Evolutionary conservation across 2,888 invertebrate species (phyloP), one percentile per base, ranked within the genome.

Genomic region (Hylaea fasciaria): DNA sequence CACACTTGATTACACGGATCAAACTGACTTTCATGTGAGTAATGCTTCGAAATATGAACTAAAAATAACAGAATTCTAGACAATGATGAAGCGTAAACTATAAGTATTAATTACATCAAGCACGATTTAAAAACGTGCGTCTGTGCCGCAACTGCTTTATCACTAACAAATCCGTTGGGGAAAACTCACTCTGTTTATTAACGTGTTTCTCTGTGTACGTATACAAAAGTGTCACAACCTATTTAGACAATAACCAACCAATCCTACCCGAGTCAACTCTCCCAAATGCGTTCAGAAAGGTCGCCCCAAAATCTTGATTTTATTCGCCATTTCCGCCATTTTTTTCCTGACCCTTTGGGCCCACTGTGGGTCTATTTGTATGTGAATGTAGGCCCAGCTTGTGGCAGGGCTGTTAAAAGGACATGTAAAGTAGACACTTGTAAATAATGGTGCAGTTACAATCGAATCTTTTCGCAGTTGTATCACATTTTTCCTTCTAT

Each of bases 361-460:
- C 67, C 61, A 62, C 63, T 59, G 50, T 50, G 56, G 61, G 71
- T 70, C 65, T 70, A 70, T 72, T 71, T 72, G 71, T 69, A 64
- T 72, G 68, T 61, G 70, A 69, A 71, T 69, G 64, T 68, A 62
- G 65, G 72, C 71, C 68, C 55, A 64, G 61, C 47, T 48, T 62
- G 61, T 52, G 66, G 66, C 65, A 67, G 56, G 64, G 57, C 67
- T 70, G 65, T 69, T 74, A 72, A 74, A 74, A 70, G 69, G 71
- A 62, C 73, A 72, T 76, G 73, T 72, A 68, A 74, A 74, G 62
- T 69, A 58, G 68, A 61, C 67, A 63, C 67, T 57, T 65, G 70
- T 77, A 76, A 78, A 78, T 78, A 80, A 77, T 70, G 73, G 66
- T 50, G 17, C 37, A 65, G 68, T 70, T 71, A 63, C 51, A 46